Conservation (phyloP, 2,888 invertebrate genomes). For the Schrankia costaestrigalis region DNA sequence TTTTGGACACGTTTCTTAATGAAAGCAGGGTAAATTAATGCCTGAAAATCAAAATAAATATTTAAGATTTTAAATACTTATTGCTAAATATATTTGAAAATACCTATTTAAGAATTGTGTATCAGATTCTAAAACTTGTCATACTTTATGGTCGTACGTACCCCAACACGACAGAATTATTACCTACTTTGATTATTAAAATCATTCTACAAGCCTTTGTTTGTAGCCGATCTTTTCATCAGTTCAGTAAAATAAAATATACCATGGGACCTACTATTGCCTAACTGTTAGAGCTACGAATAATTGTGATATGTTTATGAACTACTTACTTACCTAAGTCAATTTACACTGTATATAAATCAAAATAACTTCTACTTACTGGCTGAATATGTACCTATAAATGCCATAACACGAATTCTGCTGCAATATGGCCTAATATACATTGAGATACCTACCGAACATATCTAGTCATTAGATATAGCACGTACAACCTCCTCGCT, state of each 20-base stretch:
- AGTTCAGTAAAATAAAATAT: constrained; percentile 45
- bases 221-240: constrained; percentile 28
- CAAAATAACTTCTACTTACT: constrained; percentile 19
- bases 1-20: constrained; percentile 64
- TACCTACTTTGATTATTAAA: constrained; percentile 7
- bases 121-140: constrained; percentile 13
- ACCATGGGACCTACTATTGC: constrained; percentile 66
- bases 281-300: constrained; percentile 57
- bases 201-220: constrained; percentile 14
- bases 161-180: constrained; percentile 6
- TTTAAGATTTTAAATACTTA: constrained; percentile 47
- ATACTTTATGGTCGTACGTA: constrained; percentile 10
- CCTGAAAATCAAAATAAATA: constrained; percentile 64
- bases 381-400: constrained; percentile 11
- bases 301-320: constrained; percentile 51
- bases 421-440: constrained; percentile 12
- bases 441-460: constrained; percentile 24
- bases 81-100: constrained; percentile 18
- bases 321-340: constrained; percentile 40
- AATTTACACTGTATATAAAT: constrained; percentile 37
- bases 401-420: constrained; percentile 8
- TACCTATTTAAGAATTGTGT: constrained; percentile 18
- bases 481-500: constrained; percentile 31
- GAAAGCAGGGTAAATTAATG: constrained; percentile 73
- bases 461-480: constrained; percentile 26